Conservation (phyloP, 1,140 invertebrate genomes). For the Pararge aegeria region DNA sequence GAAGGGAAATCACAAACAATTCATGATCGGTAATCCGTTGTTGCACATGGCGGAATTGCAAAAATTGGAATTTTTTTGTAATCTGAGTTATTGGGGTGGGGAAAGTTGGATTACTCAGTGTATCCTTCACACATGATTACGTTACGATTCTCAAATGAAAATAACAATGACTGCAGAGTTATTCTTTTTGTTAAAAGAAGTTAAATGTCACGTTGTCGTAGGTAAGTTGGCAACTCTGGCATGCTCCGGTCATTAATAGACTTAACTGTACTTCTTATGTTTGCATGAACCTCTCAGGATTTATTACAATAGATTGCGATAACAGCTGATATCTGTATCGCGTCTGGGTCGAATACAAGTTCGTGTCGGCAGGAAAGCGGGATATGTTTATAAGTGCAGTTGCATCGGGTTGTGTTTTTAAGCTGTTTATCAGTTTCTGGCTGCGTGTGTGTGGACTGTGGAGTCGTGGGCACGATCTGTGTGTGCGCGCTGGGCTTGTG, state of each 20-base stretch:
- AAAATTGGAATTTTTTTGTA: too few relatives aligned
- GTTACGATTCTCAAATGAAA: too few relatives aligned
- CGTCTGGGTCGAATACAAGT: slow-evolving; percentile 22
- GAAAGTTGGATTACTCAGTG: too few relatives aligned
- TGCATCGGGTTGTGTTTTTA: slow-evolving; percentile 65
- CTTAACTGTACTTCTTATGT: background rate
- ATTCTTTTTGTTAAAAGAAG: too few relatives aligned
- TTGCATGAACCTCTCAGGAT: slow-evolving; percentile 11
- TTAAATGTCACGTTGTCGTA: too few relatives aligned
- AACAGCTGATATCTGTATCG: slow-evolving; percentile 30
- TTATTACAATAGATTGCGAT: slow-evolving; percentile 30
- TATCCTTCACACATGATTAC: too few relatives aligned
- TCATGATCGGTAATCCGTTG: too few relatives aligned
- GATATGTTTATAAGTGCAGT: slow-evolving; percentile 58
- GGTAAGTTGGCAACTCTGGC: background rate
- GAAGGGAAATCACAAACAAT: too few relatives aligned
- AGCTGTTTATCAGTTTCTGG: slow-evolving; percentile 67
- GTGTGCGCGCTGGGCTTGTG: slow-evolving; percentile 42
- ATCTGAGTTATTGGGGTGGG: too few relatives aligned
- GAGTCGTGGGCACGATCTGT: slow-evolving; percentile 32
- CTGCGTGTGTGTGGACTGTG: slow-evolving; percentile 41
- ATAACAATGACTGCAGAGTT: too few relatives aligned
- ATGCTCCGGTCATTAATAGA: background rate
- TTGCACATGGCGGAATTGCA: too few relatives aligned
- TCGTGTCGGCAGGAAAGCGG: slow-evolving; percentile 40